Percentiles rank a stretch among this genome's conserved stretches.
Conservation (phyloP, 2,113 vertebrate species). For the Buteo buteo region DNA sequence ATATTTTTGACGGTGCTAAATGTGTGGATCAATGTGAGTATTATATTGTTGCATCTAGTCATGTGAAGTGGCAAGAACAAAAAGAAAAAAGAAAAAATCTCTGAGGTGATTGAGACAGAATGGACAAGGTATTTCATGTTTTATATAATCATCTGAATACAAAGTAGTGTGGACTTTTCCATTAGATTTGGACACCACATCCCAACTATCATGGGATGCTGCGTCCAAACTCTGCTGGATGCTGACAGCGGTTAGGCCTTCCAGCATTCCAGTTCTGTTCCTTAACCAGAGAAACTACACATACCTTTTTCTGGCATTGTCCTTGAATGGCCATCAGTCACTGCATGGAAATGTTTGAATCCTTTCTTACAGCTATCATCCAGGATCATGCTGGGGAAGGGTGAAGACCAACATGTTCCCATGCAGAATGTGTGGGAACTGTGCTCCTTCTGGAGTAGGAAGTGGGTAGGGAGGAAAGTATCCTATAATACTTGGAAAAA, state of each 20-base stretch:
- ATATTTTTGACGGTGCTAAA: not conserved
- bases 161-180: not conserved
- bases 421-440: not conserved
- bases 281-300: not conserved
- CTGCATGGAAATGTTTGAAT: not conserved
- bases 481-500: not conserved
- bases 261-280: not conserved
- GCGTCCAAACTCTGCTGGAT: not conserved
- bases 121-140: not conserved
- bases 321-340: not conserved
- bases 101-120: not conserved
- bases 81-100: not conserved
- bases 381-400: not conserved
- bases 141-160: not conserved
- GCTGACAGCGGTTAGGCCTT: not conserved
- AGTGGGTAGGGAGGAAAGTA: not conserved
- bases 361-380: not conserved
- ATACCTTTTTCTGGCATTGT: not conserved
- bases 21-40: not conserved
- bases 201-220: not conserved
- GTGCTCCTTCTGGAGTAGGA: not conserved
- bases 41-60: not conserved
- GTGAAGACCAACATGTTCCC: too few species aligned
- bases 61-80: not conserved
- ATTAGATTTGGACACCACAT: not conserved